Base-by-base conservation (phyloP, 2,888 invertebrate species). In the Amphipoea oculea region DNA sequence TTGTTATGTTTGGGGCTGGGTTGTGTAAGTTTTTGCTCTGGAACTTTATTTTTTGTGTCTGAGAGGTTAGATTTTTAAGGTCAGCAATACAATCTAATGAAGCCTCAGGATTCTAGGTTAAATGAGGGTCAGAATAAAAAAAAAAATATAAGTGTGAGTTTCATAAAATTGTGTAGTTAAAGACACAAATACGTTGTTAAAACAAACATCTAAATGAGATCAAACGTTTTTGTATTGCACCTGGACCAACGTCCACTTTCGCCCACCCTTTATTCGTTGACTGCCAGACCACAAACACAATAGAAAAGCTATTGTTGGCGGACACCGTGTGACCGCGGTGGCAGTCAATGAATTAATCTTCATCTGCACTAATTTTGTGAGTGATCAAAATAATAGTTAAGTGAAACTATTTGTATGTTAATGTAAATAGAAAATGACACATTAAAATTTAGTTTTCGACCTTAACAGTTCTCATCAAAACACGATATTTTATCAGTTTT, bases 371-470 rank as follows among this genome's bases (percentile, higher is more conserved):
- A 17, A 68, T 60, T 36, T 77, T 51, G 42, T n/a, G 6, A 48
- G 36, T 60, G 23, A 68, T 60, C 12, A 71, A 12, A 68, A 14
- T 88, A 90, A 88, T 91, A 89, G 83, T 81, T 29, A 62, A 62
- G 17, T 42, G 2, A 62, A 74, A 69, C 57, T 29, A 62, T 79
- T 72, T 17, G 5, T 23, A 76, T 51, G 63, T 78, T 75, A 77
- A 84, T 76, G 7, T 60, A 42, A 66, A 54, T 12, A 54, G 14
- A 69, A 77, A 45, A 82, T 48, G 63, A 65, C 69, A 77, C 75
- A 82, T 54, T 67, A 60, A 68, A 65, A 66, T 78, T 65, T 60
- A 40, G 54, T 76, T 82, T 65, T 73, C n/a, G 14, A 73, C 40
- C 40, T 40, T 70, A 69, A 76, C 29, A 51, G 67, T 76, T 77